Base-by-base conservation (phyloP, 2,113 vertebrate species). In the Dipodomys spectabilis region DNA sequence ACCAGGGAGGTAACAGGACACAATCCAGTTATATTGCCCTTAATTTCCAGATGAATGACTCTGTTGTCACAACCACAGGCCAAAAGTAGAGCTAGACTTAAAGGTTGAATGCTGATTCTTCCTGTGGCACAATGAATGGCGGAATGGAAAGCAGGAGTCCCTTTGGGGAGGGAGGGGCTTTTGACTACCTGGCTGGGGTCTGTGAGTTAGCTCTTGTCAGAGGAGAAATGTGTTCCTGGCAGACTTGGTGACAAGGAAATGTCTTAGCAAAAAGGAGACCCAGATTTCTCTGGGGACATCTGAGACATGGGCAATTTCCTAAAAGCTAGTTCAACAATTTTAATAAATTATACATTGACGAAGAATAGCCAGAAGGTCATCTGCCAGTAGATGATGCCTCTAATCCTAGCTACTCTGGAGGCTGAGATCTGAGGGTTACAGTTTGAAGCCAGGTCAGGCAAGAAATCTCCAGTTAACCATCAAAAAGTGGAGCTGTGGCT, bases 31-130 rank as follows among this genome's bases (percentile, higher is more conserved):
- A 25, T 65, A 35, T 82, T 82, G 74, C 75, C 22, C 86, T 78
- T 74, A 80, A 75, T 90, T 95, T 97, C 86, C 94, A 95, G 82
- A 92, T 88, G 90, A 95, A 88, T 79, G 88, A 80, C n/a, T 94
- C 82, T 82, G 65, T 22, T 71, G 82, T 93, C 93, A 60, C 49
- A 95, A 86, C 67, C 90, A 92, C 82, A 65, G 49, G 79, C n/a
- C 75, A 79, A 39, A 39, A 64, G 71, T 30, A 45, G 86, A 88
- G 45, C 75, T 60, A 15, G 45, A 16, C 86, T 62, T 68, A 53
- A 7, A 10, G 62, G 75, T 75, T 81, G 94, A 83, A 88, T 92
- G 82, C 85, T 85, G 86, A 90, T 89, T 91, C 87, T 74, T 69
- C n/a, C 84, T 22, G 69, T 49, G 45, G 60, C 88, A 92, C 93